Percentiles rank a stretch among this genome's conserved stretches.
phyloP scores from a whole-genome alignment of 1,140 invertebrate genomes.

The Drusus annulatus region DNA sequence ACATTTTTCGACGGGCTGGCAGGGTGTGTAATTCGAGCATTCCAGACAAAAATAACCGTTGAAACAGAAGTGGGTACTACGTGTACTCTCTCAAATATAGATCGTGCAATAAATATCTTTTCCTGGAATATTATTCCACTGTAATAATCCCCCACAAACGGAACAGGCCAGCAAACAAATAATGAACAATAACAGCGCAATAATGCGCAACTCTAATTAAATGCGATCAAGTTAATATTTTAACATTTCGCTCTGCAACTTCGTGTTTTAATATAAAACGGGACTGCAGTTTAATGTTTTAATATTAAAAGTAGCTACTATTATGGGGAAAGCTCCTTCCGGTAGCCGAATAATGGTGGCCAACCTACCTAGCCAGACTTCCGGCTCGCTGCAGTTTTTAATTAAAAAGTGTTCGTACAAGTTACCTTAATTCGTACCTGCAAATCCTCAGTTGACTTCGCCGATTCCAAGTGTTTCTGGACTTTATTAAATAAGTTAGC shows the following conservation, averaged over 20 bases:
- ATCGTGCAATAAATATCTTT: no score
- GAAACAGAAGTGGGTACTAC: no score
- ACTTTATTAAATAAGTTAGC: no score
- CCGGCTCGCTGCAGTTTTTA: conserved; percentile 17
- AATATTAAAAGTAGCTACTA: conserved; percentile 16
- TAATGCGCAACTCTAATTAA: background rate
- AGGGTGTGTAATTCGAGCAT: no score
- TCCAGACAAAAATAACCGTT: no score
- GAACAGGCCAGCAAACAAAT: no score
- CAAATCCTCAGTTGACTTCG: background rate
- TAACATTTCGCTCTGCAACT: background rate
- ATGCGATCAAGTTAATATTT: conserved; percentile 12
- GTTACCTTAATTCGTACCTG: conserved; percentile 18
- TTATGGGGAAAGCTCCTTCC: background rate
- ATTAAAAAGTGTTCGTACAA: conserved; percentile 26
- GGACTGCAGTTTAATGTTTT: conserved; percentile 26
- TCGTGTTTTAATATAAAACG: background rate
- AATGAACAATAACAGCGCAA: no score
- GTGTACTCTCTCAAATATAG: no score
- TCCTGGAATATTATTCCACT: no score
- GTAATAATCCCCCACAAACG: no score
- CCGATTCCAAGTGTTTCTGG: background rate
- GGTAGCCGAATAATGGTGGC: background rate
- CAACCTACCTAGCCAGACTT: background rate
- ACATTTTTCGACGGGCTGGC: no score